Evolutionary conservation across 2,888 invertebrate genomes (phyloP), one percentile per base, ranked within the genome.

Genomic region (Automeris io): DNA sequence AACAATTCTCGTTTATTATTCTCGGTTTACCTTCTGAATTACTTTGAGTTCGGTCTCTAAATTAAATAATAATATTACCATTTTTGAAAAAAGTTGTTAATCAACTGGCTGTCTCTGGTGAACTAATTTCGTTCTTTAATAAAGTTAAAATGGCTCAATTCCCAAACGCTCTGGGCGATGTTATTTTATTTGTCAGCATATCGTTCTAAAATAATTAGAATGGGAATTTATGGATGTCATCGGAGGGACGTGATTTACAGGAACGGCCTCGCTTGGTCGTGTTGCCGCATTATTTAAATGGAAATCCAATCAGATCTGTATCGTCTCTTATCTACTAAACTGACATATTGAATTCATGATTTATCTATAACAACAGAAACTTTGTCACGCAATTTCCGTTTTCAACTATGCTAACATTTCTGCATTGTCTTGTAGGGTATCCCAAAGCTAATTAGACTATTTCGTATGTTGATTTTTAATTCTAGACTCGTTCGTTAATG

Each of bases 191-290:
- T 70, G 74, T 70, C 65, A 68, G 72, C 68, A 63, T 76, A 70
- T 70, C 70, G 70, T 60, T 74, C 68, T 65, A 47, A 70, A 74
- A 78, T 81, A 83, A 83, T 83, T 80, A 75, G 72, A 71, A 69
- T 57, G 51, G 57, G 68, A 76, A 83, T 83, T 83, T 83, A 83
- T 83, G 62, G 82, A 70, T 76, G 80, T 76, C 79, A 75, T 75
- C 68, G 67, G 57, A 33, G 53, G 49, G 51, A 46, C 53, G 64
- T 75, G 75, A 80, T 79, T 82, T 78, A 77, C 54, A 53, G 58
- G 33, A 24, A 54, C 45, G 42, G 44, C 45, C 43, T 41, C 42
- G 35, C 43, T 53, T 40, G 51, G 45, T 47, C 42, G 46, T 37
- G 51, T 59, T 55, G 72, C 70, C 64, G 61, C 58, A 63, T 71